Evolutionary conservation across 2,888 invertebrate genomes (phyloP), one percentile per base, ranked within the genome.

Genomic region (Lamellibrachia columna): DNA sequence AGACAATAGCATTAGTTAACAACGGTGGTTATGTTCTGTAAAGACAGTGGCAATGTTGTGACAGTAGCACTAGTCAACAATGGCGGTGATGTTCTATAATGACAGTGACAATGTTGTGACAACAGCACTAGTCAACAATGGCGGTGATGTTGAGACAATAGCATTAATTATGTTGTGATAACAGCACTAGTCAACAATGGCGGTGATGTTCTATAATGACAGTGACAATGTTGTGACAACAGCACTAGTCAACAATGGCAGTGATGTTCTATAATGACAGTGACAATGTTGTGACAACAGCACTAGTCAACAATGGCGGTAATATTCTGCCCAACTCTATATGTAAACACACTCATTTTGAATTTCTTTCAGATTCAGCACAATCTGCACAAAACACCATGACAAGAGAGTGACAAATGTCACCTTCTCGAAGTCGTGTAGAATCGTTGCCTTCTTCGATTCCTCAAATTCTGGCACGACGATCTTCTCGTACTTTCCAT

Each of bases 381-480:
- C 40, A 40, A 40, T 40, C 55, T 55, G 55, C 55, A 9, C 55
- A 55, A 55, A 9, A 3, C 7, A 55, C 15, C 75, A 22, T 40
- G 15, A 3, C 75, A 90, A 52, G 6, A 40, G 28, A 40, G 9
- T 53, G 58, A 90, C 40, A 60, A n/a, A 91, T 58, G 22, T 95
- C 95, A 97, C 97, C 94, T 97, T 97, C 94, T 98, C 98, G 96
- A 99, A 99, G 97, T 99, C 99, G 95, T 99, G 99, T 95, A 99
- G 98, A 96, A 99, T 99, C 94, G 98, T 97, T 92, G 98, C 98
- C 91, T 97, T 97, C 75, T 98, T 97, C 1, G 98, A 98, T 94
- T 98, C 98, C 94, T 97, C 97, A 95, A 98, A 98, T 90, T 94
- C 93, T 11, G 96, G 96, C 8, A 99, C 98, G 95, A 98, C 97